Percentiles rank a stretch among this genome's conserved stretches.
Evolutionary conservation across 2,113 vertebrate species (phyloP).

Genomic region (Microtus oregoni): DNA sequence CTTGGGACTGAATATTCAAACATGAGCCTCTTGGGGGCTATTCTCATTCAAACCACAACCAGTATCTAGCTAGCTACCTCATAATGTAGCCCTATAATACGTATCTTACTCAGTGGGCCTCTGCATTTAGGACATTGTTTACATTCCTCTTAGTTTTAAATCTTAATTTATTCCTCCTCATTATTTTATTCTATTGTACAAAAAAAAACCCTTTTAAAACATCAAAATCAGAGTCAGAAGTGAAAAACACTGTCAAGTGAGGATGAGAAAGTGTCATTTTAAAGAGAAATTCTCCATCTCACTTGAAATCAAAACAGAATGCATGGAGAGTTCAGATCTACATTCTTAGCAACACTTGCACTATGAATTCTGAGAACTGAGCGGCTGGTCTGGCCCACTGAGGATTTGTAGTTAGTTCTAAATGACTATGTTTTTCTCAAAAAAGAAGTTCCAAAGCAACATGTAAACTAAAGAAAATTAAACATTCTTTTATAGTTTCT

Average conservation of each 20-base stretch:
- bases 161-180: neutral
- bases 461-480: neutral
- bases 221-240: neutral
- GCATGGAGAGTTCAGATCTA: neutral
- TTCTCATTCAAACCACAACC: neutral
- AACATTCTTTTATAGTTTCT: neutral
- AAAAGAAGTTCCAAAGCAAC: neutral
- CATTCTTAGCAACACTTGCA: neutral
- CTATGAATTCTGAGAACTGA: neutral
- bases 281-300: neutral
- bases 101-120: neutral
- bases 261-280: neutral
- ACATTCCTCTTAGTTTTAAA: neutral
- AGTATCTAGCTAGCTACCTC: neutral
- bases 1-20: neutral
- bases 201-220: neutral
- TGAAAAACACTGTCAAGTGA: neutral
- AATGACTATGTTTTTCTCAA: neutral
- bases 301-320: neutral
- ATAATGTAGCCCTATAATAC: neutral
- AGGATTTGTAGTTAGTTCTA: conserved; percentile 14
- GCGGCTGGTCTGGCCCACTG: neutral
- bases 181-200: neutral
- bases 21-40: too few species aligned
- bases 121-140: neutral